Evolutionary conservation across 2,888 invertebrate genomes (phyloP), one percentile per base, ranked within the genome.

Genomic region (Aphidoletes aphidimyza): DNA sequence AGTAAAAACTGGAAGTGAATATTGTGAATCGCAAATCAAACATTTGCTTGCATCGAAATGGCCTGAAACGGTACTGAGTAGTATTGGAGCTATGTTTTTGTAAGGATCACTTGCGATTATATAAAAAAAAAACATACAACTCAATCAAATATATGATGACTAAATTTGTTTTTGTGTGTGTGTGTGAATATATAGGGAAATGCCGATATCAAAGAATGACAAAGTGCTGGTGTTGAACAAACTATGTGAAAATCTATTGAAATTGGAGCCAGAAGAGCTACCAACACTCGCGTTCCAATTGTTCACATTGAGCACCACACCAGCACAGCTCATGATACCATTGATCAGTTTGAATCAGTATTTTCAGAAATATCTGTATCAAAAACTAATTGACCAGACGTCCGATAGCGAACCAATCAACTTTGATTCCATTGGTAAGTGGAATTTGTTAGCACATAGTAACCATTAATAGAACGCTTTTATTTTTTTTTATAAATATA

Each of bases 1-100:
- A 0, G 89, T 91, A 86, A 91, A 93, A 87, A 89, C 91, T 49
- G 94, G 93, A 0, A 86, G 86, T 11, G 92, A 93, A 86, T 93
- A 92, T 86, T 92, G 93, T 87, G 89, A 90, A 19, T 89, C 89
- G 84, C 90, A 92, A 0, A 89, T 94, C 5, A 91, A 91, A 86
- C 89, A 91, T 83, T 88, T 94, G 9, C 92, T 91, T 86, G 90
- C 91, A 86, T 89, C 91, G 87, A 90, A 91, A 78, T 93, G 93
- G 92, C 91, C 92, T 22, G 87, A 90, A 0, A 89, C 90, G 83
- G 91, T 92, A 85, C 87, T 93, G 78, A 92, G 92, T 26, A 90
- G 92, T 2, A 89, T 94, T 69, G 91, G 93, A 8, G 90, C 91
- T 86, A 93, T 93, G 93, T 93, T 94, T 87, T 91, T 90, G 93